Conservation (phyloP, 2,113 vertebrate species). For the Nestor notabilis region DNA sequence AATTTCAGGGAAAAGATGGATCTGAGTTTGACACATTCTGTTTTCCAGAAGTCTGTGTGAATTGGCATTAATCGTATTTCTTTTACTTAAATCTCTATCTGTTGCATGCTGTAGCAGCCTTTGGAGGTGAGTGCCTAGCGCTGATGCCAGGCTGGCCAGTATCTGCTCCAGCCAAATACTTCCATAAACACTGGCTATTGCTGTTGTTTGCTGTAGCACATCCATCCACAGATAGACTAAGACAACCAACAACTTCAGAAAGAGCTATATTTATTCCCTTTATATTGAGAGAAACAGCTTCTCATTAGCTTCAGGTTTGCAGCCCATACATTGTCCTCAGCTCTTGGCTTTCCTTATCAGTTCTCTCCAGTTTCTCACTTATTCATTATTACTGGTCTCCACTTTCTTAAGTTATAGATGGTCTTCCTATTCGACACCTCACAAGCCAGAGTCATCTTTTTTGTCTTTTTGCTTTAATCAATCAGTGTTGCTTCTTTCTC, state of each 20-base stretch:
- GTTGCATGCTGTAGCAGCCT: neutral
- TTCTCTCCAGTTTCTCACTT: neutral
- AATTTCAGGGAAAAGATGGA: neutral
- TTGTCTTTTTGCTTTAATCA: neutral
- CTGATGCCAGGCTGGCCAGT: neutral
- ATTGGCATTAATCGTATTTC: neutral
- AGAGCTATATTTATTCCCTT: neutral
- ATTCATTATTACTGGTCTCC: conserved; percentile 15
- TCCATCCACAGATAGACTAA: neutral
- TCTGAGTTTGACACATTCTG: neutral
- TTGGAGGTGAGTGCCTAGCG: neutral
- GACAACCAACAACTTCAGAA: neutral
- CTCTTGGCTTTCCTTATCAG: conserved; percentile 19
- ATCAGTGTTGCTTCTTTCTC: neutral
- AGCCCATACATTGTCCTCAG: neutral
- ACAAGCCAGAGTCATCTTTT: neutral
- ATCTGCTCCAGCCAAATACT: neutral
- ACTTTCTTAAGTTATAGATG: conserved; percentile 48
- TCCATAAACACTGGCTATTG: neutral
- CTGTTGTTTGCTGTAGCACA: neutral
- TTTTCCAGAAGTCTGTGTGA: neutral
- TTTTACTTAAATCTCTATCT: neutral
- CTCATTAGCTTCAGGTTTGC: neutral
- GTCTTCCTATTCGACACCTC: conserved; percentile 42
- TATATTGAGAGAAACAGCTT: neutral